Evolutionary conservation across 1,140 invertebrate genomes (phyloP), one percentile per base, ranked within the genome.

Genomic region (Dufourea novaeangliae): DNA sequence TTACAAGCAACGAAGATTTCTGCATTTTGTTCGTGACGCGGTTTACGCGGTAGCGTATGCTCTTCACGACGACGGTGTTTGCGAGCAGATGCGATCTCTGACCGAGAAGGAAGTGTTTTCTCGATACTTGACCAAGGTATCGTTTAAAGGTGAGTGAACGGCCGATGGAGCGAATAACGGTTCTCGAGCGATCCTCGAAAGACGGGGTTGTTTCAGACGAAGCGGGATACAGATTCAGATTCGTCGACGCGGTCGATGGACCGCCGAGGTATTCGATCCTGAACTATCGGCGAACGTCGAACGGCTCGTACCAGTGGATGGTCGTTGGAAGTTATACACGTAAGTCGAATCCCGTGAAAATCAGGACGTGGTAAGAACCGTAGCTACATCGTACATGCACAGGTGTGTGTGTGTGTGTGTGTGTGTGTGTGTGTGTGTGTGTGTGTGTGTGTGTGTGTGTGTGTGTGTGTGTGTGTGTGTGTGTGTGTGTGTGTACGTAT

Each of bases 1-100:
- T 0, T 93, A 93, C 85, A 88, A 86, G 34, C 93, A 94, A 74
- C 91, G 92, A 39, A 87, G 89, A 22, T 94, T 93, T 75, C 79
- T 94, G 29, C 94, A 94, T 82, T 94, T 94, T 81, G 92, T 94
- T 1, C 82, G 94, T 20, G 94, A 94, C 81, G 92, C 94, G 0
- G 93, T 93, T 3, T 94, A 94, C 82, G 91, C 94, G 0, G 94
- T 94, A 70, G 94, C 94, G 1, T 84, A 93, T 57, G 94, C 94
- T 0, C 87, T 94, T 7, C 88, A 93, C 78, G 89, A 93, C 74
- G 0, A 20, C 0, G 93, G 94, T 0, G 77, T 94, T 4, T 94
- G 94, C 76, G 37, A 86, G 8, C 88, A 69, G 14, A 92, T 93
- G 92, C 62, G 68, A n/a, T 91, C 92, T 72, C 89, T 93, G 72